These are phyloP conservation scores for Azorinus chamasolen DNA, from an alignment of 2,888 invertebrate genomes.

Conservation along the genomic window DNA sequence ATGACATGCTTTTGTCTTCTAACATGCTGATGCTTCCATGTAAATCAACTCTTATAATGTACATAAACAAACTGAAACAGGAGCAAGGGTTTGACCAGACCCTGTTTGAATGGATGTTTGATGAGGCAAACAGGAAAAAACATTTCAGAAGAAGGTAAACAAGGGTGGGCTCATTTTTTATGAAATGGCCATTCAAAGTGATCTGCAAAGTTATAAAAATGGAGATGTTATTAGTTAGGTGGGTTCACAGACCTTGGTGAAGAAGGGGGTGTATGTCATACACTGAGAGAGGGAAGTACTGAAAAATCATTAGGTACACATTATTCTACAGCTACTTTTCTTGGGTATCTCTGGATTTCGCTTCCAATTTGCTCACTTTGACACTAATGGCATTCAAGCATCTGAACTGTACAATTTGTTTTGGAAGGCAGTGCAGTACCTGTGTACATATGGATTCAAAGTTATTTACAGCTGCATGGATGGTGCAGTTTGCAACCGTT, in stretches of 20 bases:
- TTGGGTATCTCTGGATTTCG: constrained; percentile 57
- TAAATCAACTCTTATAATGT: no score
- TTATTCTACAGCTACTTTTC: constrained; percentile 52
- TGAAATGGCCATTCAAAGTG: constrained; percentile 64
- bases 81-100: no score
- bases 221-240: constrained; percentile 52
- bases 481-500: constrained; percentile 37
- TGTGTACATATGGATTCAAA: constrained; percentile 25
- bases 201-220: constrained; percentile 56
- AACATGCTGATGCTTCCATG: no score
- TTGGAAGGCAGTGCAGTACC: constrained; percentile 41
- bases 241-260: constrained; percentile 48
- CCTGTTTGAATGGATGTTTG: no score
- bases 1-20: no score
- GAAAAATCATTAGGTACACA: constrained; percentile 34
- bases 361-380: constrained; percentile 52
- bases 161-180: constrained; percentile 59
- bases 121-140: no score
- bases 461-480: constrained; percentile 38
- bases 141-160: no score
- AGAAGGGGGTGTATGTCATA: constrained; percentile 44
- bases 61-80: no score
- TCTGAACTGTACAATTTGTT: constrained; percentile 37
- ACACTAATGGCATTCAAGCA: constrained; percentile 42
- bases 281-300: constrained; percentile 35